phyloP scores from a whole-genome alignment of 2,888 invertebrate genomes.

The Mythimna ferrago region DNA sequence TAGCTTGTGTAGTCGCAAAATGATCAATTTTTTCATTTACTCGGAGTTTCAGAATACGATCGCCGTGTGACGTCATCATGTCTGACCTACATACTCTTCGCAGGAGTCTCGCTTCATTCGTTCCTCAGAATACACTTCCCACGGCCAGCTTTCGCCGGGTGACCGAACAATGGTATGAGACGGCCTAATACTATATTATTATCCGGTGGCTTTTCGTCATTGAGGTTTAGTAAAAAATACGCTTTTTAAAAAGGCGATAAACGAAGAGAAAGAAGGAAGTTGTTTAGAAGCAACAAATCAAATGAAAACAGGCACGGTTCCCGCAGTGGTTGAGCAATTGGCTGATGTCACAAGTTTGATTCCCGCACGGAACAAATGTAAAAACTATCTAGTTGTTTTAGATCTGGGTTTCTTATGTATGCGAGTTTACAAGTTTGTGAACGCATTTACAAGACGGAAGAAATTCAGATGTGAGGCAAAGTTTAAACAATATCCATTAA shows the following conservation, averaged over 20 bases:
- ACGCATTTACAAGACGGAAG: too few species aligned
- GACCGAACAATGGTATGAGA: conserved; percentile 37
- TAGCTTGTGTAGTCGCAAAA: not conserved
- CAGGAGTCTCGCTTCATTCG: conserved; percentile 56
- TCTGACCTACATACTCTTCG: conserved; percentile 42
- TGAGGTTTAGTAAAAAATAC: not conserved
- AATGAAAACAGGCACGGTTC: too few species aligned
- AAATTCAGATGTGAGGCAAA: too few species aligned
- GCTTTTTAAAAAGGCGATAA: too few species aligned
- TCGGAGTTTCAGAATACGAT: not conserved
- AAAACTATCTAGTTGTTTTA: too few species aligned
- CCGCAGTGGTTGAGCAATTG: too few species aligned
- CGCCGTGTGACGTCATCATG: conserved; percentile 29
- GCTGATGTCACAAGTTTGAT: too few species aligned
- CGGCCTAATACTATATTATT: not conserved
- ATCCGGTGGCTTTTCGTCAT: conserved; percentile 7
- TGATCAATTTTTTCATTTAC: not conserved
- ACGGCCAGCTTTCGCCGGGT: conserved; percentile 44
- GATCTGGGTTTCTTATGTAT: too few species aligned
- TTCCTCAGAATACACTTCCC: conserved; percentile 46
- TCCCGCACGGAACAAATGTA: too few species aligned
- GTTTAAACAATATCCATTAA: too few species aligned
- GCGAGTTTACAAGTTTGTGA: too few species aligned
- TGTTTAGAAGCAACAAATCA: not conserved
- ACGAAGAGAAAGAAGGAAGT: not conserved